phyloP scores from a whole-genome alignment of 35 echinoderm and acorn worm species.

The Diadema setosum region DNA sequence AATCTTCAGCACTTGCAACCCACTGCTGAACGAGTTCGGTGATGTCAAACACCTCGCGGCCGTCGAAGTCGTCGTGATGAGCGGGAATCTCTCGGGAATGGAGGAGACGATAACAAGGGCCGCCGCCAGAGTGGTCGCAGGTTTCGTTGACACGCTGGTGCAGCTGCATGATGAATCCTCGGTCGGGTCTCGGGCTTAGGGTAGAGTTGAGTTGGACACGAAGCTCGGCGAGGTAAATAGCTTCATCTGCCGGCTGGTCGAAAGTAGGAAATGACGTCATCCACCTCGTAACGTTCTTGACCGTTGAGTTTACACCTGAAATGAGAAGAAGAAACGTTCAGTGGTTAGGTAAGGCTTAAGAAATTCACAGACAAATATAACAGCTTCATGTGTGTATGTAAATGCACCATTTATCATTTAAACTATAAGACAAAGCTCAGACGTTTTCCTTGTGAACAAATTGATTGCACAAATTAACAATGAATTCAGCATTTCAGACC shows the following conservation, averaged over 20 bases:
- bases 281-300: neutral
- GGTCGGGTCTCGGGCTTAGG: neutral
- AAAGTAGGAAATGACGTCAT: conserved; percentile 42
- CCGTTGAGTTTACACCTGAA: neutral
- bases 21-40: conserved; percentile 59
- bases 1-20: neutral
- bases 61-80: conserved; percentile 35
- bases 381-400: too few species aligned
- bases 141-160: conserved; percentile 53
- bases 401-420: too few species aligned
- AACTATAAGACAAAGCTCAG: too few species aligned
- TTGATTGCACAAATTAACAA: neutral
- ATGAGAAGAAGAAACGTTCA: neutral
- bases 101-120: conserved; percentile 35
- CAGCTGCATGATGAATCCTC: conserved; percentile 4
- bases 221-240: conserved; percentile 63
- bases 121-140: conserved; percentile 18
- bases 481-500: neutral
- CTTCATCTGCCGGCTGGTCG: conserved; percentile 24
- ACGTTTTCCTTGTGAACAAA: too few species aligned
- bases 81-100: conserved; percentile 15
- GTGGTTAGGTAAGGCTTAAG: neutral
- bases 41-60: conserved; percentile 66
- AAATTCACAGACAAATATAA: neutral
- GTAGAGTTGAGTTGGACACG: conserved; percentile 32